Evolutionary conservation across 2,113 vertebrate species (phyloP).

Genomic region (Gallinago media): DNA sequence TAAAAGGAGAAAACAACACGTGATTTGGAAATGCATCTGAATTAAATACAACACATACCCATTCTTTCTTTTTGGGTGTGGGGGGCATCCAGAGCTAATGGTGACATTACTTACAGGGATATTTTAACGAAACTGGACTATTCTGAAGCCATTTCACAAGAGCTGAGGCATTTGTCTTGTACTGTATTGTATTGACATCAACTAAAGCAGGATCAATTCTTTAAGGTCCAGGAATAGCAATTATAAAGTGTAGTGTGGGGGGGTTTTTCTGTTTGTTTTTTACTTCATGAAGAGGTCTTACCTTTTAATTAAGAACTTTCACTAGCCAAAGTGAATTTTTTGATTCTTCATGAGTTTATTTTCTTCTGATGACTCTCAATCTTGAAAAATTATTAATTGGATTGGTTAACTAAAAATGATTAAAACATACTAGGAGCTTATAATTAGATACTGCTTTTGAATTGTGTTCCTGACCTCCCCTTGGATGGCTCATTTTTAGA

Average conservation of each 20-base stretch:
- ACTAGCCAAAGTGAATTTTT: background rate
- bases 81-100: background rate
- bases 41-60: background rate
- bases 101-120: background rate
- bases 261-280: background rate
- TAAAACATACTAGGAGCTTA: background rate
- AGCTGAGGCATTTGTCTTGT: background rate
- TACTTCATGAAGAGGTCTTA: background rate
- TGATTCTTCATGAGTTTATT: background rate
- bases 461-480: background rate
- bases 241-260: background rate
- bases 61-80: rapidly evolving
- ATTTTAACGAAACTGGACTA: background rate
- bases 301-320: background rate
- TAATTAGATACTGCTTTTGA: background rate
- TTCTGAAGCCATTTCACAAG: background rate
- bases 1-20: background rate
- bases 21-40: background rate
- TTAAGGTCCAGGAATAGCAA: background rate
- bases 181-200: background rate
- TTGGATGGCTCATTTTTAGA: background rate
- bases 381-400: background rate
- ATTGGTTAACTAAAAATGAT: background rate
- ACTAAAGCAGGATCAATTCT: background rate
- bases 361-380: background rate